Conservation (phyloP, 2,113 vertebrate genomes). For the Equus przewalskii region DNA sequence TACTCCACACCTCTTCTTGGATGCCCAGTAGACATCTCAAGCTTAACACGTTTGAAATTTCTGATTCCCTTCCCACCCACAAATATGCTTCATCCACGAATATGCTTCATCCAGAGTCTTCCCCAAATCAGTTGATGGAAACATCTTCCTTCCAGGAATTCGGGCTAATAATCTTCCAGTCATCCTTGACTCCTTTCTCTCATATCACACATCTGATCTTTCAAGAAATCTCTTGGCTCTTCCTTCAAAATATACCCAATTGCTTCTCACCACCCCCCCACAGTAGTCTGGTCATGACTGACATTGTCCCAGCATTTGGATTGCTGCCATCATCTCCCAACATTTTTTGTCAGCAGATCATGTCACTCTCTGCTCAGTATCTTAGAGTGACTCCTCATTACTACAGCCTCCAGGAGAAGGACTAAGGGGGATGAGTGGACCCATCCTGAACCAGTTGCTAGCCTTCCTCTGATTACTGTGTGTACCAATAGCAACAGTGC, state of each 20-base stretch:
- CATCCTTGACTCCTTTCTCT: background rate
- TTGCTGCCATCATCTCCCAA: background rate
- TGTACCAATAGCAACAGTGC: background rate
- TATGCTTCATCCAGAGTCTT: background rate
- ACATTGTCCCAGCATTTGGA: background rate
- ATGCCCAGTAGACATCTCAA: constrained; percentile 1
- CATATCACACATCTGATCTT: background rate
- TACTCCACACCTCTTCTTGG: constrained; percentile 51
- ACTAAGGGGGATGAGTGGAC: background rate
- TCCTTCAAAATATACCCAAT: background rate
- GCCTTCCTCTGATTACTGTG: background rate
- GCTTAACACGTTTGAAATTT: background rate
- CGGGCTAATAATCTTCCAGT: background rate
- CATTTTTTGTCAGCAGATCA: background rate
- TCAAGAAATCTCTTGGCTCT: background rate
- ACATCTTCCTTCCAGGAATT: background rate
- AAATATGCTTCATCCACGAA: background rate
- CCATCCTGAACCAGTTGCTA: background rate
- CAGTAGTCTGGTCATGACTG: background rate
- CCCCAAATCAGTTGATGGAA: background rate
- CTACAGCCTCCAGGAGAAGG: background rate
- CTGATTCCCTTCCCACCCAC: constrained; percentile 14
- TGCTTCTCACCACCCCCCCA: background rate
- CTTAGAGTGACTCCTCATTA: background rate
- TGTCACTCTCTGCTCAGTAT: background rate